Base-by-base conservation (phyloP, 1,140 invertebrate species). In the Drosophila pallidifrons region DNA sequence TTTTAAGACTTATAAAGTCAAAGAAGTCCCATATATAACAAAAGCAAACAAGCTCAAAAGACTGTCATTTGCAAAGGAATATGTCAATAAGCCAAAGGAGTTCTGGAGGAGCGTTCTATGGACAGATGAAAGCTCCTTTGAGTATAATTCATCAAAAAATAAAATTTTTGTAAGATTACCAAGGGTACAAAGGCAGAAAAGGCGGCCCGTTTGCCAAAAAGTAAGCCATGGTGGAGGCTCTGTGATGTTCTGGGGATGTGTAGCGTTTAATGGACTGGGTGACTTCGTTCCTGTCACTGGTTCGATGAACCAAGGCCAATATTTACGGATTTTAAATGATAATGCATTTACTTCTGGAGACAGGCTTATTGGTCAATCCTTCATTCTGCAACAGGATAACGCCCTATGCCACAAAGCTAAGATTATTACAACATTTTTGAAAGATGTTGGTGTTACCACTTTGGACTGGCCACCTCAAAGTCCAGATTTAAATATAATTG, bases 331-430 rank as follows among this genome's bases (percentile, higher is more conserved):
- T 25, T 7, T 49, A 25, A 49, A 25, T 25, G 7, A 49, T 25
- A 49, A 49, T 25, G 20, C 47, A 6, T 49, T 25, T 49, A 20
- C 5, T 49, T 49, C 15, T 47, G 46, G 46, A 47, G 46, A 47
- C 15, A 47, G 46, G 46, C 13, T 47, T 15, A 47, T 47, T 16
- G 15, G 46, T 5, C 13, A 16, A 47, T 47, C 46, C 13, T 47
- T 47, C 15, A 47, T 47, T 5, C 46, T 15, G 46, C 46, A 47
- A 16, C 46, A 47, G 15, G 46, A 47, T 49, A 49, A 49, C 20
- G 47, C 38, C 20, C 20, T 47, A 32, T 60, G 57, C 54, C 66
- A 69, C 38, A 54, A 54, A 54, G 66, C 38, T 1, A 46, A 52
- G 10, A 69, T 69, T 5, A 51, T 68, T 11, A 59, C 65, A 41